Conservation (phyloP, 2,888 invertebrate species). For the Brachynemurus nebulosus region DNA sequence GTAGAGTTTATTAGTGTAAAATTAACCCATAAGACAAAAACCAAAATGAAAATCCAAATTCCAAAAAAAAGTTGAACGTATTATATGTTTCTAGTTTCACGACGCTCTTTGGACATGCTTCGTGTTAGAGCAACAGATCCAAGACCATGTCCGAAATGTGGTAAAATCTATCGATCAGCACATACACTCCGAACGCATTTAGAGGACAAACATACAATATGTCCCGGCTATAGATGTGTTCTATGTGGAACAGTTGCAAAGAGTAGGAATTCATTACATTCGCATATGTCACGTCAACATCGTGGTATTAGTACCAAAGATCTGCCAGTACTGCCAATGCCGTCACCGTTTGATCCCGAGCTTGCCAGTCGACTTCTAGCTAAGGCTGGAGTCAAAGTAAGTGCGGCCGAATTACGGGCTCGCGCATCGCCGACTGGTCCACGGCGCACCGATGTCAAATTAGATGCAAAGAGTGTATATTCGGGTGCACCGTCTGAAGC, state of each 20-base stretch:
- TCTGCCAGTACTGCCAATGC: conserved; percentile 84
- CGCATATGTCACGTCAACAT: conserved; percentile 88
- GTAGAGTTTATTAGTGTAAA: not conserved
- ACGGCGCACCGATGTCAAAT: conserved; percentile 57
- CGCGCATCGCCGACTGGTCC: conserved; percentile 78
- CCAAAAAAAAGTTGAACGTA: conserved; percentile 5
- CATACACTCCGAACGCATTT: conserved; percentile 83
- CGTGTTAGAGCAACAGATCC: conserved; percentile 85
- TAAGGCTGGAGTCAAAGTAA: conserved; percentile 79
- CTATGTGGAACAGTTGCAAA: conserved; percentile 87
- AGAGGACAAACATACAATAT: conserved; percentile 87
- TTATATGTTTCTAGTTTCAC: conserved; percentile 41
- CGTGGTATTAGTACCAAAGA: conserved; percentile 88
- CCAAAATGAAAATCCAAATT: not conserved
- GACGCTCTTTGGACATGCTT: conserved; percentile 70
- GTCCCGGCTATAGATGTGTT: conserved; percentile 83
- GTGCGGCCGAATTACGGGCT: conserved; percentile 68
- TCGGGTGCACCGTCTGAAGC: conserved; percentile 55
- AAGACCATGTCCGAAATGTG: conserved; percentile 83
- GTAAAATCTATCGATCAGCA: conserved; percentile 83
- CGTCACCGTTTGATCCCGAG: conserved; percentile 81
- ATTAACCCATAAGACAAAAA: not conserved
- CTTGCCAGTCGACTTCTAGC: conserved; percentile 70
- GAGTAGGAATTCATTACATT: conserved; percentile 81
- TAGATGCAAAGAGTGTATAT: conserved; percentile 56